Conservation (phyloP, 2,113 vertebrate genomes). For the Formicarius rufipectus region DNA sequence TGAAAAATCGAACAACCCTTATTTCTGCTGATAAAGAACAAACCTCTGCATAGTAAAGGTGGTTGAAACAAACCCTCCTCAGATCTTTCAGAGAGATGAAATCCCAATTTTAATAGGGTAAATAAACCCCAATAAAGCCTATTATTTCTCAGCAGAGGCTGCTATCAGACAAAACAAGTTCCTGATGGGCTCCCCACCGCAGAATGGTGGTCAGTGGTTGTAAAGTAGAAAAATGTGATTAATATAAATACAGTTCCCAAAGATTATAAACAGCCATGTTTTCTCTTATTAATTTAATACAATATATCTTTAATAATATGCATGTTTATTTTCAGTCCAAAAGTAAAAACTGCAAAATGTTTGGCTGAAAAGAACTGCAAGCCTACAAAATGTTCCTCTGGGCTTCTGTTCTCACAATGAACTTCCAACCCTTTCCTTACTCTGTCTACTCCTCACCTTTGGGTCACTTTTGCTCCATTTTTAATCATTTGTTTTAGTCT, state of each 20-base stretch:
- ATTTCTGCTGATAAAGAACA: background rate
- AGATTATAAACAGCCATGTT: background rate
- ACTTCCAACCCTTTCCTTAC: background rate
- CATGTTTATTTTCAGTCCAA: background rate
- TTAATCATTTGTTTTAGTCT: background rate
- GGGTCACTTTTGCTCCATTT: background rate
- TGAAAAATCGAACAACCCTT: background rate
- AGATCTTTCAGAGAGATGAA: background rate
- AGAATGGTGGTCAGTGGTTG: background rate
- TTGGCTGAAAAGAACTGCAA: background rate
- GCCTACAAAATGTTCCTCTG: background rate
- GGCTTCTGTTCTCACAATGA: background rate
- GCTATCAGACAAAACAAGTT: background rate
- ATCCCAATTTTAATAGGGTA: background rate
- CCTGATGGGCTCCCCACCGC: background rate
- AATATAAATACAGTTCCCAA: background rate
- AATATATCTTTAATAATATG: background rate
- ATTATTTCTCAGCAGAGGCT: background rate
- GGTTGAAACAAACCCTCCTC: background rate
- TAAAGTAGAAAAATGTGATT: background rate
- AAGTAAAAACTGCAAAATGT: background rate
- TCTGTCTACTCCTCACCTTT: background rate
- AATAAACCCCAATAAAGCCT: background rate
- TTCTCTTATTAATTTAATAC: background rate
- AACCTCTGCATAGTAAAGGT: background rate